A percentile compares a stretch with the other conserved stretches of the same genome.
Conservation (phyloP, 2,888 invertebrate species). For the Acanthosepion pharaonis region DNA sequence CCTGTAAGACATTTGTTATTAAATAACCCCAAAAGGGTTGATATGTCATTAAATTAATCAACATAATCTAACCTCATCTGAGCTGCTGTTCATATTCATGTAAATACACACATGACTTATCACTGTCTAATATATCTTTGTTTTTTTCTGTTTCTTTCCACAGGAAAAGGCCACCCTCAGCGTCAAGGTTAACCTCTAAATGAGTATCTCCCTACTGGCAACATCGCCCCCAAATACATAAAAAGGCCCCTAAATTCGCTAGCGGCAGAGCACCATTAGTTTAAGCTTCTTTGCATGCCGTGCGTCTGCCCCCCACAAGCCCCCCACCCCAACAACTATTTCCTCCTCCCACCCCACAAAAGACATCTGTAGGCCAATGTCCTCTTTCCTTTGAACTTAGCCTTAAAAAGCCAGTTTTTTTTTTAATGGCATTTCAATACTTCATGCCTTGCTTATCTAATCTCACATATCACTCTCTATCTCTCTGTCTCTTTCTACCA, state of each 20-base stretch:
- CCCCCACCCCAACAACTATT: neutral
- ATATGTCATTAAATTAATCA: too few relatives aligned
- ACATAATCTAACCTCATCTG: too few relatives aligned
- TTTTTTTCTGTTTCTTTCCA: neutral
- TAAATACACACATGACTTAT: too few relatives aligned
- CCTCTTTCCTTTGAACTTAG: neutral
- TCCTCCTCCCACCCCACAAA: neutral
- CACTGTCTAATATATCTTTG: too few relatives aligned
- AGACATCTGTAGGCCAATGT: neutral
- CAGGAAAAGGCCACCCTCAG: constrained; percentile 38
- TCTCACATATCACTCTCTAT: neutral
- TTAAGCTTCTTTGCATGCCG: neutral
- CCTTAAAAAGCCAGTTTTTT: neutral
- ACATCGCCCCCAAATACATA: neutral
- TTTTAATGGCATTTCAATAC: neutral
- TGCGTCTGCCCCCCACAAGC: neutral
- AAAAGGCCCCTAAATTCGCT: neutral
- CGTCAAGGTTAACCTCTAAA: constrained; percentile 15
- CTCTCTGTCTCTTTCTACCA: neutral
- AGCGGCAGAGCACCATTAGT: constrained; percentile 12
- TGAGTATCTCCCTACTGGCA: neutral
- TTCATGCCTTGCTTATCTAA: constrained; percentile 20
- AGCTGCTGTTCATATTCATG: too few relatives aligned
- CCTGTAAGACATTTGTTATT: too few relatives aligned
- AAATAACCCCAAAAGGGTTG: too few relatives aligned